Base-by-base conservation (phyloP, 92 coral and sea anemone species). In the Zoanthus sansibaricus region DNA sequence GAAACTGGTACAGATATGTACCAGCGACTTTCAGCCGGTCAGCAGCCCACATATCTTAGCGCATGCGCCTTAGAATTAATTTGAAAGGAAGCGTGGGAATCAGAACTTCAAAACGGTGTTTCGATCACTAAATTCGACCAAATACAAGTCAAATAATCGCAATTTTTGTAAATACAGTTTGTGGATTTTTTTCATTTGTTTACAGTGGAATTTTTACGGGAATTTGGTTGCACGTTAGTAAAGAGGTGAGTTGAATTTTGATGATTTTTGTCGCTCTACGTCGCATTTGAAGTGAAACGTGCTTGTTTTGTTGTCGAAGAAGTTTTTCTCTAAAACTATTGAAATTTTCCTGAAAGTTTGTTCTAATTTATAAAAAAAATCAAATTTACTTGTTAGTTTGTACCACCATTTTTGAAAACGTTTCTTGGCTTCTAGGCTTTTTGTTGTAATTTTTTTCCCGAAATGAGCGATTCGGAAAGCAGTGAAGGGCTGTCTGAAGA, bases 401-500 rank as follows among this genome's bases (percentile, higher is more conserved):
- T 42, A 12, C 5, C 55, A 16, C 77, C 77, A 73, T 18, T 73
- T 73, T 73, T 73, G 77, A 73, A 73, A 42, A 42, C 11, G 1
- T 73, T 42, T 73, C 77, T 73, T 73, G 77, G 55, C 45, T 73
- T 73, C 14, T 73, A 73, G 77, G 77, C 55, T 8, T 73, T 73
- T 73, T 73, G 77, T 15, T 73, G 77, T 14, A 73, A 42, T 42
- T 42, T 42, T 49, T 66, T 66, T 66, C 77, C 30, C 77, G 44
- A 73, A 73, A 73, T 73, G 77, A 73, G 77, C 30, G 49, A 73
- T 73, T 73, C 77, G 42, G 77, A 73, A 42, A 73, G 77, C 77
- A 45, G 55, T 17, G 74, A 80, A 80, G 85, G 69, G 72, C 72
- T 80, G 73, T 80, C 85, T 59, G 73, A 80, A 61, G 55, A 80